A percentile compares a stretch with the other conserved stretches of the same genome.
Evolutionary conservation across 2,797 vertebrate genomes (phyloP).

Genomic region (Paratrypauchen microcephalus): DNA sequence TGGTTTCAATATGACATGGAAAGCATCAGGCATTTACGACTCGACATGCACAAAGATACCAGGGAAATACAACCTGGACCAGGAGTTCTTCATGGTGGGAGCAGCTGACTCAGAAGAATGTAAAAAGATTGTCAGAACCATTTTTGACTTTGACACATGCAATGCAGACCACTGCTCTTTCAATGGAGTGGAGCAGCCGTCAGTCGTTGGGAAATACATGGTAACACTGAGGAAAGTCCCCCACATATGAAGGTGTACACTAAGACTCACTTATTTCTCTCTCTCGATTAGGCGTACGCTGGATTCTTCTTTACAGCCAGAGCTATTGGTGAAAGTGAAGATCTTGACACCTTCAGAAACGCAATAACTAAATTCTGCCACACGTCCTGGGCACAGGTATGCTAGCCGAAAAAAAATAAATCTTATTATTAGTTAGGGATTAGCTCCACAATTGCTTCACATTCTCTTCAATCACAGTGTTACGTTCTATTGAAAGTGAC

Average conservation of each 20-base stretch:
- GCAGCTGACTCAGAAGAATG: conserved; percentile 77
- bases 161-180: conserved; percentile 79
- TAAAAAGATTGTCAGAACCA: conserved; percentile 69
- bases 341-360: conserved; percentile 79
- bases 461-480: too few relatives aligned
- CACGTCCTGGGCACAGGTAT: conserved; percentile 81
- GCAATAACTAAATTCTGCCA: conserved; percentile 80
- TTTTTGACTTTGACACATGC: conserved; percentile 85
- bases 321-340: conserved; percentile 62
- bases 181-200: conserved; percentile 84
- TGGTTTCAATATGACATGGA: conserved; percentile 67
- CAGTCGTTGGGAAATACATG: conserved; percentile 84
- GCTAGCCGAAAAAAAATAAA: conserved; percentile 17
- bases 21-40: conserved; percentile 74
- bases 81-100: conserved; percentile 75
- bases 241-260: background rate
- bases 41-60: conserved; percentile 83
- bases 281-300: conserved; percentile 84
- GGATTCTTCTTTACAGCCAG: conserved; percentile 85
- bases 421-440: background rate
- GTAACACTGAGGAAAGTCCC: conserved; percentile 63
- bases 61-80: conserved; percentile 58
- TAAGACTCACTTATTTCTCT: background rate
- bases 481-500: background rate
- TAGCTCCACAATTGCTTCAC: too few relatives aligned